A percentile compares a stretch with the other conserved stretches of the same genome.
Evolutionary conservation across 92 coral and sea anemone genomes (phyloP).

Genomic region (Zoanthus sansibaricus): DNA sequence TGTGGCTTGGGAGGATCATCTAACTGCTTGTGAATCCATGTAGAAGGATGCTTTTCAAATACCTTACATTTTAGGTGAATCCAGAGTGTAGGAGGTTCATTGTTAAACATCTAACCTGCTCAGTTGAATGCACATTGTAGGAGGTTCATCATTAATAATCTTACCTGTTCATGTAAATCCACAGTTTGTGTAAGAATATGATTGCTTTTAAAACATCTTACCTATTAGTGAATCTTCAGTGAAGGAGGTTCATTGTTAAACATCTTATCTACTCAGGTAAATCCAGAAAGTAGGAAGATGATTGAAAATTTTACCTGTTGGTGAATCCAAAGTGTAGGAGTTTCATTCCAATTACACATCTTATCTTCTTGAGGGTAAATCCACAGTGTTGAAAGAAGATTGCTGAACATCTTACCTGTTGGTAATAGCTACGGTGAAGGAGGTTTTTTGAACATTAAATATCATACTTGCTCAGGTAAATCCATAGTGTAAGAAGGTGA

Average conservation of each 20-base stretch:
- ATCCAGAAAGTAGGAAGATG: background rate
- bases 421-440: constrained; percentile 89
- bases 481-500: too few species aligned
- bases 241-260: background rate
- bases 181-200: background rate
- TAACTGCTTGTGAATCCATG: constrained; percentile 90
- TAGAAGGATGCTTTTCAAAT: constrained; percentile 83
- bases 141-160: background rate
- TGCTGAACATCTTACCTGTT: constrained; percentile 80
- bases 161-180: background rate
- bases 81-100: too few species aligned
- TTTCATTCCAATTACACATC: too few species aligned
- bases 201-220: background rate
- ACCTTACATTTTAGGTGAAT: constrained; percentile 21
- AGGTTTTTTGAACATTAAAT: too few species aligned
- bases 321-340: background rate
- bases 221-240: constrained; percentile 7
- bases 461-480: too few species aligned
- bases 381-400: constrained; percentile 88
- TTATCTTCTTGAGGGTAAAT: constrained; percentile 54
- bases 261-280: constrained; percentile 45
- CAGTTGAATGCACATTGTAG: constrained; percentile 80
- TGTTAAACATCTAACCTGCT: background rate
- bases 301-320: background rate
- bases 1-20: constrained; percentile 87